A percentile compares a stretch with the other conserved stretches of the same genome.
These are phyloP conservation scores for Tetranychus piercei DNA, from an alignment of 2,888 invertebrate species.

Conservation along the genomic window DNA sequence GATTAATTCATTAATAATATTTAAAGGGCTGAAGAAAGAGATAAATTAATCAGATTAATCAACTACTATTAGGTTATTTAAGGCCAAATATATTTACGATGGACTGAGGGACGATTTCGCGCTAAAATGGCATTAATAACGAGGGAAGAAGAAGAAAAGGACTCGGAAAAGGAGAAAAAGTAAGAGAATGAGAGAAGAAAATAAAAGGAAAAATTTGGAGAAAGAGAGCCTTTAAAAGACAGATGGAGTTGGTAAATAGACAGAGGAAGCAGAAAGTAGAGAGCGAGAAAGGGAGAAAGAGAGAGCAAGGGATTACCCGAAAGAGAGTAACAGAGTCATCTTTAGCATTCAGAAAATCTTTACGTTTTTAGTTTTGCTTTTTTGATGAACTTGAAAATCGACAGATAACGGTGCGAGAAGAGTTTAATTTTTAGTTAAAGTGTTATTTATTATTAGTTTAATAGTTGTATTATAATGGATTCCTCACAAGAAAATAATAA, in stretches of 20 bases:
- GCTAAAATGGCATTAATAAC: background rate
- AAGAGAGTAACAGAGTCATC: background rate
- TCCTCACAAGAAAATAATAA: background rate
- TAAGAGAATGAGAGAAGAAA: background rate
- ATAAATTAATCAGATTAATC: background rate
- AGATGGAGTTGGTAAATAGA: background rate
- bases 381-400: background rate
- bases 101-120: background rate
- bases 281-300: conserved; percentile 12
- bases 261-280: background rate
- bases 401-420: background rate
- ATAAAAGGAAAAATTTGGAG: background rate
- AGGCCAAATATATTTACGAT: background rate
- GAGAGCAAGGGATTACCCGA: background rate
- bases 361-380: background rate
- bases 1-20: background rate
- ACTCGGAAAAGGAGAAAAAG: background rate
- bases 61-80: background rate
- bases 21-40: background rate
- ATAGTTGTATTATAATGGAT: background rate
- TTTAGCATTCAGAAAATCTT: background rate
- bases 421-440: background rate
- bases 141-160: background rate
- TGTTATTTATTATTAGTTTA: background rate
- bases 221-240: background rate